Conservation (phyloP, 1,140 invertebrate genomes). For the honey bee (Apis mellifera) region DNA sequence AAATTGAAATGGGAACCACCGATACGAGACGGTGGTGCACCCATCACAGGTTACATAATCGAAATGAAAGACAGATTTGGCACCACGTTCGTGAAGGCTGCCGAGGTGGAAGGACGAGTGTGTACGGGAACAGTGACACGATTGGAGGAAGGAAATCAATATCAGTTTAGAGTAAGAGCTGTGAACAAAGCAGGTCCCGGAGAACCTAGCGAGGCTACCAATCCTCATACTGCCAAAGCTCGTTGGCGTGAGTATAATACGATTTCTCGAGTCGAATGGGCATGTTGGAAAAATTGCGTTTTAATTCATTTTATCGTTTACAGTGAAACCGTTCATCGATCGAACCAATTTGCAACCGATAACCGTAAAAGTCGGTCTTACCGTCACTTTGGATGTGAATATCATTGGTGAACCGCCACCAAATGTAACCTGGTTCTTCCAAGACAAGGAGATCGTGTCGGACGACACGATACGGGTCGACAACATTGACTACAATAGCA, state of each 20-base stretch:
- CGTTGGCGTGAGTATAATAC: slow-evolving; percentile 88
- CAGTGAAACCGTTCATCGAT: slow-evolving; percentile 96
- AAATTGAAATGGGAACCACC: slow-evolving; percentile 98
- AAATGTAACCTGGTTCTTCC: slow-evolving; percentile 93
- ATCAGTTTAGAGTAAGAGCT: slow-evolving; percentile 96
- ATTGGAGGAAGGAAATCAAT: slow-evolving; percentile 96
- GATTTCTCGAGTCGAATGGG: not conserved
- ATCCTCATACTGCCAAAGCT: slow-evolving; percentile 97
- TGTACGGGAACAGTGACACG: slow-evolving; percentile 93
- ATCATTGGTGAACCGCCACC: slow-evolving; percentile 97
- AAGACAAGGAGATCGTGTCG: slow-evolving; percentile 87
- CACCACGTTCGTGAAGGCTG: slow-evolving; percentile 85
- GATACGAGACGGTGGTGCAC: slow-evolving; percentile 96
- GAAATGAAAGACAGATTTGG: slow-evolving; percentile 91
- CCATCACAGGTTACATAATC: slow-evolving; percentile 97
- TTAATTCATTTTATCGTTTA: slow-evolving; percentile 40
- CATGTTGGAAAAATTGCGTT: too few species aligned
- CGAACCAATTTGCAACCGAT: slow-evolving; percentile 93
- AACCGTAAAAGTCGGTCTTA: slow-evolving; percentile 94
- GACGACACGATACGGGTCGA: slow-evolving; percentile 89
- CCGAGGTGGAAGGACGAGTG: slow-evolving; percentile 89
- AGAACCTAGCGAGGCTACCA: slow-evolving; percentile 96
- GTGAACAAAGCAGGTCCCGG: slow-evolving; percentile 98
- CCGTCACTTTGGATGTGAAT: slow-evolving; percentile 94
- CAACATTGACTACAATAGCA: slow-evolving; percentile 94